A percentile compares a stretch with the other conserved stretches of the same genome.
Conservation (phyloP, 2,113 vertebrate genomes). For the Gadus chalcogrammus region DNA sequence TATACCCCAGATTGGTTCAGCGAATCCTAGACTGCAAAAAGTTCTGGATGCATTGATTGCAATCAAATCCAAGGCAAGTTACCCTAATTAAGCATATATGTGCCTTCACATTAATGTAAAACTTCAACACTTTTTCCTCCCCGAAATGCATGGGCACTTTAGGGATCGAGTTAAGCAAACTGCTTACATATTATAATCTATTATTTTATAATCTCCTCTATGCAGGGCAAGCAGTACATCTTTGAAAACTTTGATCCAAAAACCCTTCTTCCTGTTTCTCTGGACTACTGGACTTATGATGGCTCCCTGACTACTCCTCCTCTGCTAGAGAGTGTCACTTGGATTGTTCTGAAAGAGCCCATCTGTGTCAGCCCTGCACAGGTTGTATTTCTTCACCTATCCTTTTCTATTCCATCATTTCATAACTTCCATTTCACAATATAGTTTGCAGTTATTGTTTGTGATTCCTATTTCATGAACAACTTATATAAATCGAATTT, state of each 20-base stretch:
- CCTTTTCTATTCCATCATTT: background rate
- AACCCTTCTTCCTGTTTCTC: constrained; percentile 78
- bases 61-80: constrained; percentile 85
- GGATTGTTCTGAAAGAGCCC: constrained; percentile 87
- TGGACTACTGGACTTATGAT: constrained; percentile 88
- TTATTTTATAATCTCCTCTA: background rate
- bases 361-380: constrained; percentile 83
- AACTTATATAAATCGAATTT: no score
- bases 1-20: constrained; percentile 75
- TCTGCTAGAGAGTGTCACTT: constrained; percentile 85
- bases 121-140: no score
- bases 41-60: constrained; percentile 77
- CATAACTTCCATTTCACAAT: background rate
- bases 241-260: constrained; percentile 81
- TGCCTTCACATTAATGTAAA: no score
- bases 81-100: background rate
- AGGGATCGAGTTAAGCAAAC: no score
- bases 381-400: constrained; percentile 42
- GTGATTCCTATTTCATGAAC: background rate
- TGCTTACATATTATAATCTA: no score
- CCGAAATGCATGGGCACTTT: no score
- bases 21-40: constrained; percentile 82
- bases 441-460: background rate
- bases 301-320: constrained; percentile 94
- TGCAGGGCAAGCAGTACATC: constrained; percentile 77